Base-by-base conservation (phyloP, 2,888 invertebrate genomes). In the Orchesella flavescens region DNA sequence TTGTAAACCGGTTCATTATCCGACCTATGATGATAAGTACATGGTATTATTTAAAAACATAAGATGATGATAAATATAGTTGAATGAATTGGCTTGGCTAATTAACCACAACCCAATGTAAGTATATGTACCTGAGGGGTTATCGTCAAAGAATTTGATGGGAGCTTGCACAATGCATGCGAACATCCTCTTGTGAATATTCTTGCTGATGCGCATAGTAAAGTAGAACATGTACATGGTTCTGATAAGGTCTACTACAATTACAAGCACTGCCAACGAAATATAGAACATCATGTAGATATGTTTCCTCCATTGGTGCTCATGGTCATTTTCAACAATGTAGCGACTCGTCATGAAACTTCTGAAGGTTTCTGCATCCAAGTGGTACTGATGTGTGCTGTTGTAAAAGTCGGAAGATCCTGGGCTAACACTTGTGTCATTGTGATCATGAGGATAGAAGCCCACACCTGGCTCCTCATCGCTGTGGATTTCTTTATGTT, bases 1-100 rank as follows among this genome's bases (percentile, higher is more conserved):
- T 96, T 0, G 96, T 95, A 90, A 96, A 96, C 75, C 96, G 91
- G 90, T 96, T 96, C 74, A 96, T 91, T 87, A 96, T 94, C 19
- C 95, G 92, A 46, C 96, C 95, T 93, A 89, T 49, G 87, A 87
- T n/a, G 69, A 12, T 53, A 17, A 53, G 57, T 57, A 57, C 34
- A 79, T 57, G 10, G 49, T 17, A 57, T 46, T n/a, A n/a, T n/a
- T n/a, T n/a, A n/a, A n/a, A n/a, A n/a, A n/a, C n/a, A n/a, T n/a
- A n/a, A n/a, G n/a, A n/a, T n/a, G n/a, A n/a, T n/a, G n/a, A n/a
- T n/a, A n/a, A n/a, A n/a, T n/a, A n/a, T n/a, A n/a, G n/a, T n/a
- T n/a, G n/a, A n/a, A n/a, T n/a, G n/a, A n/a, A 34, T 34, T 34
- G 34, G 7, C 34, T 34, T 34, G 7, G 34, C 3, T 7, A 4